A percentile compares a stretch with the other conserved stretches of the same genome.
These are phyloP conservation scores for Euplexia lucipara DNA, from an alignment of 2,888 invertebrate genomes.

Conservation along the genomic window DNA sequence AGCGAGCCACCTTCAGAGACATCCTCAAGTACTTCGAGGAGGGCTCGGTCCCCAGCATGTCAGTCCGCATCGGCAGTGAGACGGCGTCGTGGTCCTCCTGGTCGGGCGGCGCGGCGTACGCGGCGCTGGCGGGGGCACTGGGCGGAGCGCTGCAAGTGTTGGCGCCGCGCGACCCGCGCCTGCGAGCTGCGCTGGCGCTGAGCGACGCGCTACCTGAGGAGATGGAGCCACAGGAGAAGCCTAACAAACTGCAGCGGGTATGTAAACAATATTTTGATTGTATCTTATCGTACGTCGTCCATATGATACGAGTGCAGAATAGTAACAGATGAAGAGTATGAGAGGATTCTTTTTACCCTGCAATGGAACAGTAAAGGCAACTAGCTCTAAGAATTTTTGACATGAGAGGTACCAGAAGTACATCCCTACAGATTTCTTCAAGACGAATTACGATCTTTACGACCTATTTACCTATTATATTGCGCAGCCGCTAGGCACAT, in stretches of 20 bases:
- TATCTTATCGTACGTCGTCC: neutral
- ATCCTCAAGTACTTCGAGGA: conserved; percentile 94
- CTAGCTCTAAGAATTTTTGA: too few species aligned
- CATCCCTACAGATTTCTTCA: too few species aligned
- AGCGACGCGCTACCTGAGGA: conserved; percentile 86
- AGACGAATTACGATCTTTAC: too few species aligned
- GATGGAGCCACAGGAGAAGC: conserved; percentile 77
- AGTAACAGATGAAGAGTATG: too few species aligned
- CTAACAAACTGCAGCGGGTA: conserved; percentile 93
- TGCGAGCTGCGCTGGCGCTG: conserved; percentile 93
- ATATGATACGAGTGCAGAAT: too few species aligned
- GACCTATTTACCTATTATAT: too few species aligned
- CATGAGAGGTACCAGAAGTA: too few species aligned
- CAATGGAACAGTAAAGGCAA: too few species aligned
- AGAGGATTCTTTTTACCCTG: too few species aligned
- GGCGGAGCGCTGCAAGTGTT: conserved; percentile 92
- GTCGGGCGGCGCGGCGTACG: conserved; percentile 94
- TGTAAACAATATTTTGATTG: conserved; percentile 71
- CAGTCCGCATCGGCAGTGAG: conserved; percentile 95
- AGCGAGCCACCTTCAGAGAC: conserved; percentile 98
- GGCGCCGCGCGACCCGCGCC: conserved; percentile 92
- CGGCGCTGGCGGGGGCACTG: conserved; percentile 92
- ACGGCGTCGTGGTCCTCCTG: conserved; percentile 93
- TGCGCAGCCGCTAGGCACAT: too few species aligned
- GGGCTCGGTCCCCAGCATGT: conserved; percentile 83